Evolutionary conservation across 2,797 vertebrate species (phyloP).

Genomic region (Nothura maculosa): DNA sequence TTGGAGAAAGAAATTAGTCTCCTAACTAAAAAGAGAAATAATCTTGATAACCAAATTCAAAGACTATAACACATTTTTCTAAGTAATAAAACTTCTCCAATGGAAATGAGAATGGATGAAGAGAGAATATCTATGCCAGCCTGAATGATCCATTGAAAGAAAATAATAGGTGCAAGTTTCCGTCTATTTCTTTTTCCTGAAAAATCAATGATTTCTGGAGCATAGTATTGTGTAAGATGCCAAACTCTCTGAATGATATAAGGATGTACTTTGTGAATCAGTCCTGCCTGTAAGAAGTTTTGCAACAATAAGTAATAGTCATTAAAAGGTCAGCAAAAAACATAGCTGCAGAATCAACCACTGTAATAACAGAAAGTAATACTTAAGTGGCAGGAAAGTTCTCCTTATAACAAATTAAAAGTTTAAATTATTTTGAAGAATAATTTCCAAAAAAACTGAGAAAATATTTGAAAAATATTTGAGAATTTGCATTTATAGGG

Average conservation of each 20-base stretch:
- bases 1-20: constrained; percentile 1
- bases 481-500: neutral
- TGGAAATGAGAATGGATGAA: constrained; percentile 11
- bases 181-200: constrained; percentile 9
- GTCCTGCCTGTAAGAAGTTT: constrained; percentile 65
- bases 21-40: constrained; percentile 30
- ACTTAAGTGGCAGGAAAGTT: constrained; percentile 55
- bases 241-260: constrained; percentile 42
- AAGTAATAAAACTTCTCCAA: constrained; percentile 23
- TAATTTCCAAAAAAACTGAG: too few species aligned
- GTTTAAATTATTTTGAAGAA: constrained; percentile 30
- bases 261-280: constrained; percentile 74
- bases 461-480: too few species aligned
- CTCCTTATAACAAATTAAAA: constrained; percentile 43
- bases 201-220: constrained; percentile 68
- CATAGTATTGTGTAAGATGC: constrained; percentile 73
- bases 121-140: constrained; percentile 20
- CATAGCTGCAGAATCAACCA: constrained; percentile 33
- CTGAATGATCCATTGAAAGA: constrained; percentile 41
- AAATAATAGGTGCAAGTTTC: constrained; percentile 55
- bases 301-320: constrained; percentile 52
- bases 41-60: neutral
- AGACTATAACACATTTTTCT: neutral
- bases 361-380: constrained; percentile 46
- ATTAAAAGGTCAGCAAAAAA: constrained; percentile 79